Conservation (phyloP, 64 coral and sea anemone species). For the Montipora capricornis region DNA sequence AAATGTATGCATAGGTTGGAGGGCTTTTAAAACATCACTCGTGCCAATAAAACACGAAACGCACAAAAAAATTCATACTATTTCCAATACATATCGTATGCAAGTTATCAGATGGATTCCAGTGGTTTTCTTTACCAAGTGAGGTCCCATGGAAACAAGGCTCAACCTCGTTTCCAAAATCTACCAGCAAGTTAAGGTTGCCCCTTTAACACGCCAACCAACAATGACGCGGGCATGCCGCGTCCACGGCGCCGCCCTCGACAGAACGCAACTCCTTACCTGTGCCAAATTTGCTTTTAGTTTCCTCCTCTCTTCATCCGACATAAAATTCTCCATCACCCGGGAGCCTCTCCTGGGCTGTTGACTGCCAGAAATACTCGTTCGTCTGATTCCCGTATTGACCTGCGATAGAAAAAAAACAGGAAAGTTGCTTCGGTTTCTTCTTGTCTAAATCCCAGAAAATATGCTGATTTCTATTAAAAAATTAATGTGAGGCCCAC, state of each 20-base stretch:
- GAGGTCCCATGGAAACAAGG: neutral
- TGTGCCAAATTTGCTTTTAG: constrained; percentile 33
- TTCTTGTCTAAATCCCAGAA: no score
- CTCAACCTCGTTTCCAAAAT: no score
- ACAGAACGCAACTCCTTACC: neutral
- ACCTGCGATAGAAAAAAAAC: constrained; percentile 21
- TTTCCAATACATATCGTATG: neutral
- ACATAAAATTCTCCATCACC: neutral
- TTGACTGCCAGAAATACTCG: neutral
- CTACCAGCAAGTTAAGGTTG: no score
- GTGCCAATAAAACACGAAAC: no score
- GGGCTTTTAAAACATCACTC: no score
- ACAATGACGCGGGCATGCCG: no score
- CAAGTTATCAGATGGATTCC: neutral
- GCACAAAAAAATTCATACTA: no score
- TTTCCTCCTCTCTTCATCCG: constrained; percentile 59
- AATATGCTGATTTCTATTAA: no score
- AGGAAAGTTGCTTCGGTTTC: neutral
- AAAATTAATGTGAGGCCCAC: no score
- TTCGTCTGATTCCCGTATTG: constrained; percentile 41
- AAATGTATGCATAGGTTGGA: no score
- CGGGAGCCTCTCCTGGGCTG: neutral
- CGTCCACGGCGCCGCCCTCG: neutral
- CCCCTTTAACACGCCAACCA: no score
- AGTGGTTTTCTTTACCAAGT: neutral